These are phyloP conservation scores for Bradypus variegatus DNA, from an alignment of 2,797 vertebrate species.

Conservation along the genomic window DNA sequence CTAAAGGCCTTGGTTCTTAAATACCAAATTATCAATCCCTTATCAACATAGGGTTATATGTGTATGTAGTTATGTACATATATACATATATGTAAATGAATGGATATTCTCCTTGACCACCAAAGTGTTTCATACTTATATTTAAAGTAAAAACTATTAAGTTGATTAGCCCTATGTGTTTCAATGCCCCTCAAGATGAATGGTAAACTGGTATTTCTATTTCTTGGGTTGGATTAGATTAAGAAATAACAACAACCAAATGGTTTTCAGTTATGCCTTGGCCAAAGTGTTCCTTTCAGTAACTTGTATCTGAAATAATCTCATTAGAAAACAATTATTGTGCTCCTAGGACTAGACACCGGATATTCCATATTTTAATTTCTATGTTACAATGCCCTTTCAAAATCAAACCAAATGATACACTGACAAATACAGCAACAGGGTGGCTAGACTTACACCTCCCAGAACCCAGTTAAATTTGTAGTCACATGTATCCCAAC, in stretches of 20 bases:
- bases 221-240: slow-evolving; percentile 20
- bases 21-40: neutral
- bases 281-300: slow-evolving; percentile 7
- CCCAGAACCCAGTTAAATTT: neutral
- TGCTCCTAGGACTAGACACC: neutral
- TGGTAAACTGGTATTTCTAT: neutral
- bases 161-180: neutral
- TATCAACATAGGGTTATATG: slow-evolving; percentile 1
- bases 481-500: neutral
- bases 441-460: neutral
- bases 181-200: neutral
- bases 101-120: neutral
- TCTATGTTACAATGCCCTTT: neutral
- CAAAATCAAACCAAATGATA: neutral
- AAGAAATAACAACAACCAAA: slow-evolving; percentile 31
- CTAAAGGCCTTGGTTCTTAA: neutral
- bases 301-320: slow-evolving; percentile 28
- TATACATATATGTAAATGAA: neutral
- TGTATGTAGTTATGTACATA: neutral
- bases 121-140: neutral
- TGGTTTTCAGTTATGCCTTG: neutral
- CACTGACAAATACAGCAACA: neutral
- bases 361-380: neutral
- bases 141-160: slow-evolving; percentile 18
- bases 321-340: neutral